phyloP scores from a whole-genome alignment of 2,888 invertebrate genomes.

The Drosophila recens region DNA sequence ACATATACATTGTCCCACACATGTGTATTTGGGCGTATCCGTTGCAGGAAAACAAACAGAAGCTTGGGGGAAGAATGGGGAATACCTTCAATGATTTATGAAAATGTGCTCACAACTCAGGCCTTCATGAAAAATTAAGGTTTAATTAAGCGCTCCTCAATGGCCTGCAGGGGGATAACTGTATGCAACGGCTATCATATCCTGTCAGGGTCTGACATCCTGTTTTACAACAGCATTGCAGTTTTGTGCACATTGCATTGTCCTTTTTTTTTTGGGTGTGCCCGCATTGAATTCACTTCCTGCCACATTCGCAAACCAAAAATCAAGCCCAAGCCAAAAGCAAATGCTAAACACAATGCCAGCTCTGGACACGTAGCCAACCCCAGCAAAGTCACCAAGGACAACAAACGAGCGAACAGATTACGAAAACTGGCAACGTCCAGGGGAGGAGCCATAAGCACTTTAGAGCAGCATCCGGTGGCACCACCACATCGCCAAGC shows the following conservation, averaged over 20 bases:
- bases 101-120: conserved; percentile 41
- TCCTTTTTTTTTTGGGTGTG: conserved; percentile 41
- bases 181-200: conserved; percentile 53
- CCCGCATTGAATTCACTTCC: conserved; percentile 74
- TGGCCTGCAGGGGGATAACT: conserved; percentile 35
- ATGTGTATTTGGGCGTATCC: conserved; percentile 37
- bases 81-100: conserved; percentile 57
- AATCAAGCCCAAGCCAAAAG: conserved; percentile 20
- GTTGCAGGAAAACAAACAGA: conserved; percentile 19
- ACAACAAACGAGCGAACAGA: conserved; percentile 32
- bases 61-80: not conserved
- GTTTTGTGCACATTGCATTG: conserved; percentile 58
- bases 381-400: conserved; percentile 38
- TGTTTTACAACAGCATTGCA: conserved; percentile 47
- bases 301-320: conserved; percentile 29
- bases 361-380: conserved; percentile 56
- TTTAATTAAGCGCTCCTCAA: conserved; percentile 76
- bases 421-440: conserved; percentile 1
- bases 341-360: conserved; percentile 64
- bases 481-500: conserved; percentile 3
- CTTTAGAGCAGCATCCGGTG: conserved; percentile 43
- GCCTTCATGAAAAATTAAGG: conserved; percentile 76
- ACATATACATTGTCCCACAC: not conserved
- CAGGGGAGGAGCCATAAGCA: conserved; percentile 35
- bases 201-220: conserved; percentile 63